Percentiles rank a stretch among this genome's conserved stretches.
These are phyloP conservation scores for Diabrotica balteata DNA, from an alignment of 2,888 invertebrate species.

Conservation along the genomic window DNA sequence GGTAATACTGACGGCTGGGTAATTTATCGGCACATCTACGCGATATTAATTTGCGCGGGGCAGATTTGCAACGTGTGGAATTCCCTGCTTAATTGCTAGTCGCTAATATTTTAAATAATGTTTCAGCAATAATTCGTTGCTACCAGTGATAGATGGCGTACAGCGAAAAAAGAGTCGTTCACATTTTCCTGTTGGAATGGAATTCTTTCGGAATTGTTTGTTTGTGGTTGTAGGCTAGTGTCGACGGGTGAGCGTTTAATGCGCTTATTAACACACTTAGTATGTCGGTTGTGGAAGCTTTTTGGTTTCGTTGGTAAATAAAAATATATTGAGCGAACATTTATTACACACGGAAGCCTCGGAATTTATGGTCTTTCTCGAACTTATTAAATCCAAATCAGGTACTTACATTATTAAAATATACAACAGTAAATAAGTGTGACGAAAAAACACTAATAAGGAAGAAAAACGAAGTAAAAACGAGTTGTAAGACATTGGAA, in stretches of 20 bases:
- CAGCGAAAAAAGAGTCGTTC: slow-evolving; percentile 18
- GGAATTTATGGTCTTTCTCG: too few species aligned
- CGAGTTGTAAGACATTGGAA: too few species aligned
- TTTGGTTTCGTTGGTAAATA: too few species aligned
- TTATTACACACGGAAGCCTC: too few species aligned
- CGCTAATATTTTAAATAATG: slow-evolving; percentile 40
- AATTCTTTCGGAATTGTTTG: slow-evolving; percentile 23
- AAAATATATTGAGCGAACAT: too few species aligned
- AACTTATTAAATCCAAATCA: too few species aligned
- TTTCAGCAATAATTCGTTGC: slow-evolving; percentile 30
- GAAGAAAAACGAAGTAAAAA: too few species aligned
- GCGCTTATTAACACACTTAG: slow-evolving; percentile 13
- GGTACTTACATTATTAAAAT: too few species aligned
- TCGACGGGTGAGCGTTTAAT: slow-evolving; percentile 14
- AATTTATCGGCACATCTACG: slow-evolving; percentile 39
- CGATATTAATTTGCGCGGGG: slow-evolving; percentile 40
- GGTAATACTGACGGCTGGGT: slow-evolving; percentile 32
- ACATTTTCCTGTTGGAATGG: slow-evolving; percentile 3
- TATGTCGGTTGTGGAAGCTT: too few species aligned
- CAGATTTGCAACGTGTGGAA: slow-evolving; percentile 39
- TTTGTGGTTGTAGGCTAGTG: slow-evolving; percentile 13
- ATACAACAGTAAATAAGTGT: too few species aligned
- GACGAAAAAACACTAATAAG: too few species aligned
- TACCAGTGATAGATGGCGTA: slow-evolving; percentile 18
- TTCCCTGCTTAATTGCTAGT: slow-evolving; percentile 38